These are phyloP conservation scores for Ferrisia virgata DNA, from an alignment of 2,888 invertebrate genomes.

Conservation along the genomic window DNA sequence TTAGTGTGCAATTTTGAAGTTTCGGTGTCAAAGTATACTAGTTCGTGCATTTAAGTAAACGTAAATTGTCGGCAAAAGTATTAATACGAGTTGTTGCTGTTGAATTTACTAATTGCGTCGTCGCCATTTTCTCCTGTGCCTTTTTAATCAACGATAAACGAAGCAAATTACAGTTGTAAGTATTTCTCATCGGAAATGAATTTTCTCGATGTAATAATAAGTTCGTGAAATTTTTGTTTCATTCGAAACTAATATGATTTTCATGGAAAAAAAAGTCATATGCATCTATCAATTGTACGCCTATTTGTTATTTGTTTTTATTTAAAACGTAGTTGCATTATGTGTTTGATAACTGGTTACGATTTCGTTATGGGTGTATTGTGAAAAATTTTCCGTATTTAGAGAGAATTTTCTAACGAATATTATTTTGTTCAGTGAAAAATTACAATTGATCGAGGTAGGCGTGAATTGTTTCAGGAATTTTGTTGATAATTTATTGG, in stretches of 20 bases:
- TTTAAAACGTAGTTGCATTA: slow-evolving; percentile 25
- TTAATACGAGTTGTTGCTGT: background rate
- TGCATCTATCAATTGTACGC: background rate
- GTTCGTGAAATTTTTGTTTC: background rate
- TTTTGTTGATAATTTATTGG: background rate
- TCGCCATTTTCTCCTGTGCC: slow-evolving; percentile 7
- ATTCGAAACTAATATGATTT: background rate
- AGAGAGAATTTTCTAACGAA: background rate
- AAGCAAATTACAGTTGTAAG: slow-evolving; percentile 21
- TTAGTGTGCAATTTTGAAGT: slow-evolving; percentile 4
- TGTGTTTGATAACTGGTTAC: background rate
- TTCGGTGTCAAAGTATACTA: background rate
- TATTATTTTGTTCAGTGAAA: background rate
- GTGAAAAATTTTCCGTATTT: background rate
- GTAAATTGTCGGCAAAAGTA: background rate
- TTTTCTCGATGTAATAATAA: background rate
- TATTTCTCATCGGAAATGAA: background rate
- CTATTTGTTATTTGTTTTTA: slow-evolving; percentile 17
- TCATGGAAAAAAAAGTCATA: no score
- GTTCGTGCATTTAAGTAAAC: background rate
- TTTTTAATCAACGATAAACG: slow-evolving; percentile 22
- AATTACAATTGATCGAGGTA: background rate
- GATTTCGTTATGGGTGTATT: background rate
- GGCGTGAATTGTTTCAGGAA: background rate
- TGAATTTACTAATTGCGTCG: slow-evolving; percentile 18